Base-by-base conservation (phyloP, 1,140 invertebrate genomes). In the Holcopasites calliopsidis region DNA sequence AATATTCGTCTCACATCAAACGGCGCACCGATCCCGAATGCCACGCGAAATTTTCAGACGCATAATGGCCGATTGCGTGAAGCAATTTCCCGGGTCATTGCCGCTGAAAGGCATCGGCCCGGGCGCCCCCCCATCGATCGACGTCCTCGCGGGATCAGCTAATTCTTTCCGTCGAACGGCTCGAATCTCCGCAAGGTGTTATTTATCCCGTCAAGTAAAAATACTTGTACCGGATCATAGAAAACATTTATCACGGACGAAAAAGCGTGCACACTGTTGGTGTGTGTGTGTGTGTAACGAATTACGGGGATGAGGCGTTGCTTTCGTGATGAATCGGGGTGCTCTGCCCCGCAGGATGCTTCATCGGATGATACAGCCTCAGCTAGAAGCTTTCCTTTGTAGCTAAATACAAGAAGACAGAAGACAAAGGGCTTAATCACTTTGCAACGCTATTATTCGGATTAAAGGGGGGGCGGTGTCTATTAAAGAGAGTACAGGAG, bases 291-390 rank as follows among this genome's bases (percentile, higher is more conserved):
- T n/a, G n/a, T n/a, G 78, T 35, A 85, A 82, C 31, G 83, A 65
- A 62, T 86, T 88, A 65, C 84, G 77, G 52, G 93, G 80, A 80
- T 92, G 89, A n/a, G 73, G 76, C 6, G 90, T 35, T 7, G n/a
- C 92, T 92, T 42, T 91, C 89, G 80, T 93, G 90, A 38, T 92
- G 79, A 49, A 93, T 85, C n/a, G 13, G 93, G 90, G 79, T 93
- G 58, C 38, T 42, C 28, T 57, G 11, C 40, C 23, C 92, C 91
- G 91, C 83, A 11, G 90, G 88, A 55, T 82, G 87, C 6, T 93
- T 85, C 31, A 92, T 58, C 18, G 90, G 88, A 61, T 85, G 73
- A 55, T 86, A 83, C 82, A 90, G 82, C 75, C 93, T 92, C 57
- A 73, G 85, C 58, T 91, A 86, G 57, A 92, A 80, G 42, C 74